Base-by-base conservation (phyloP, 2,888 invertebrate species). In the Leucophora obtusa region DNA sequence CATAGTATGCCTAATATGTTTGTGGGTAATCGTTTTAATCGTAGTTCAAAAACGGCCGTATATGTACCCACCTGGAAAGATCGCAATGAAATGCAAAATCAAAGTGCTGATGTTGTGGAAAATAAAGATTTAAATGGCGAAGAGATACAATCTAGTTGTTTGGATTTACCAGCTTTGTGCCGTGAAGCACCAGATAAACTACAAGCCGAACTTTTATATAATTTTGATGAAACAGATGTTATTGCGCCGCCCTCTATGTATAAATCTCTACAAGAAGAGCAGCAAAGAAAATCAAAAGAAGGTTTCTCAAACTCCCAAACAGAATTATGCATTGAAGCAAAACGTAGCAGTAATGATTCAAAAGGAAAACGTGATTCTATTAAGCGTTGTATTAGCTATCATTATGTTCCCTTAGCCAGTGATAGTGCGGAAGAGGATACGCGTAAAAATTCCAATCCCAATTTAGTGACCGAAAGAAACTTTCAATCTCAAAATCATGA, bases 1-100 rank as follows among this genome's bases (percentile, higher is more conserved):
- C 93, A 93, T 84, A 94, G 94, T 87, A 94, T 93, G 89, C 94
- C 94, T 8, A 92, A 93, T 83, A 92, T 92, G 76, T 92, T 93
- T 86, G 92, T 92, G 21, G 92, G 92, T 6, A 92, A 93, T 86
- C 92, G 92, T 72, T 93, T 93, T 82, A 93, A 92, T 85, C 89
- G 91, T 70, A 91, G 91, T 72, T 91, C 91, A 47, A 88, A 91
- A 65, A 93, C 93, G 0, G 91, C 91, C 73, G 92, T 93, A 33
- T 92, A 92, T 86, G 92, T 92, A 82, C 92, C 92, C 3, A 89
- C 90, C 0, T 92, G 92, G 91, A 87, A 87, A 51, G 87, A 87
- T 38, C 88, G 89, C 3, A 85, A 87, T 15, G 86, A 87, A 24
- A 84, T 86, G 78, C 86, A 86, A 78, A 87, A 87, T 38, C 87